phyloP scores from a whole-genome alignment of 1,140 invertebrate species.

The Drosophila takahashii region DNA sequence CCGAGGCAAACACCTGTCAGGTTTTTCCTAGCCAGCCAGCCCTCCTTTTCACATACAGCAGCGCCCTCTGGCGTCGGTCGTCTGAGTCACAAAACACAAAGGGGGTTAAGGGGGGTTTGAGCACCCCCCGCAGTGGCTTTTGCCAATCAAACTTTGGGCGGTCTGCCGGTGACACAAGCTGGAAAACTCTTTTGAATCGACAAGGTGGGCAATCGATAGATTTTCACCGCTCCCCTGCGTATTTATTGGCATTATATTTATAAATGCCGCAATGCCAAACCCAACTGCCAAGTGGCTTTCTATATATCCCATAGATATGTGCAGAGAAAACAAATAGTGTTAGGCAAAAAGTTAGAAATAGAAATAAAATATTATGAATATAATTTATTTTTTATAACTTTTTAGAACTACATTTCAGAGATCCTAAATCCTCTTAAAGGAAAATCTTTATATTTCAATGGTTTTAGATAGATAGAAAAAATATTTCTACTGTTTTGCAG shows the following conservation, averaged over 20 bases:
- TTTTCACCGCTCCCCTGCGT: constrained; percentile 44
- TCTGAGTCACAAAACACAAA: constrained; percentile 14
- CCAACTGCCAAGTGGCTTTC: constrained; percentile 55
- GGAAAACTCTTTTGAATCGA: constrained; percentile 34
- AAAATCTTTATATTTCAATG: too few relatives aligned
- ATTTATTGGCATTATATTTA: constrained; percentile 74
- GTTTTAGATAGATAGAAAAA: too few relatives aligned
- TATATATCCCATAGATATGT: constrained; percentile 12
- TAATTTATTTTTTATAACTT: too few relatives aligned
- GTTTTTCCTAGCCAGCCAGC: constrained; percentile 24
- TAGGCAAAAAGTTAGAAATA: not conserved
- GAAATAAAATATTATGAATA: not conserved
- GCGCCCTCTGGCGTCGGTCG: constrained; percentile 28
- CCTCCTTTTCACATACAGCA: not conserved
- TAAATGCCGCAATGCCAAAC: constrained; percentile 45
- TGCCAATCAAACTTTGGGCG: constrained; percentile 68
- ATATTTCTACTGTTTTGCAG: too few relatives aligned
- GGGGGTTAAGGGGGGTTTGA: not conserved
- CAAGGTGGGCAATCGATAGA: constrained; percentile 63
- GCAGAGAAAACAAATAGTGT: constrained; percentile 3
- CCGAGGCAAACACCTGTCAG: constrained; percentile 70
- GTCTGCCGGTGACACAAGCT: constrained; percentile 54
- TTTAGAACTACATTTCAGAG: too few relatives aligned
- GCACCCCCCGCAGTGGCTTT: constrained; percentile 44
- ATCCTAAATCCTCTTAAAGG: too few relatives aligned